Evolutionary conservation across 2,797 vertebrate species (phyloP).

Genomic region (Syndactyla subalaris): DNA sequence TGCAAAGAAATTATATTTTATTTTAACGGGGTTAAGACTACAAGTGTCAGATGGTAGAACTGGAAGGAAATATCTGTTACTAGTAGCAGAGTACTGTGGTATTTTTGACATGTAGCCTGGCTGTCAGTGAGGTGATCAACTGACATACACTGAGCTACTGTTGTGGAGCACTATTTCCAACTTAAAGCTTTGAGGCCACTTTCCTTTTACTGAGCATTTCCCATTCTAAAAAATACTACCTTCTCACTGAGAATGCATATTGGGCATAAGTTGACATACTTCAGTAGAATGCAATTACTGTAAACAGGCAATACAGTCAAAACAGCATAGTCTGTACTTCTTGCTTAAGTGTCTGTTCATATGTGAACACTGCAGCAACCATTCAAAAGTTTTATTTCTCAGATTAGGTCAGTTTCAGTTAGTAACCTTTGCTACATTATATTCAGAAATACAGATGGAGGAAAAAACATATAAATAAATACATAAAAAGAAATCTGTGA

Average conservation of each 20-base stretch:
- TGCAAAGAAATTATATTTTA: background rate
- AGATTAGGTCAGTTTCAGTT: background rate
- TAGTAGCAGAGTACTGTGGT: background rate
- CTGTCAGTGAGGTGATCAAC: background rate
- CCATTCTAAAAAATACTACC: background rate
- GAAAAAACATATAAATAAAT: background rate
- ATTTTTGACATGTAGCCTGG: background rate
- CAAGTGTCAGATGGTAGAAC: background rate
- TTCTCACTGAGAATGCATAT: background rate
- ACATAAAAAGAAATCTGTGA: background rate
- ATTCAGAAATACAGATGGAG: background rate
- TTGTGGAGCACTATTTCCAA: background rate
- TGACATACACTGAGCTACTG: background rate
- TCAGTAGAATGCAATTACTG: background rate
- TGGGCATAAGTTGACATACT: background rate
- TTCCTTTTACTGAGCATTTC: background rate
- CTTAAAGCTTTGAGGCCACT: background rate
- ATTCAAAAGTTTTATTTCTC: background rate
- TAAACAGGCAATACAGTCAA: background rate
- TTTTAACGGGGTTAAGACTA: background rate
- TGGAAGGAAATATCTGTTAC: background rate
- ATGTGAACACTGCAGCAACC: background rate
- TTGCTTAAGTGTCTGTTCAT: background rate
- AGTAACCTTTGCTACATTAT: background rate
- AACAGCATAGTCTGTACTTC: background rate